Conservation (phyloP, 2,113 vertebrate genomes). For the Amia ocellicauda region DNA sequence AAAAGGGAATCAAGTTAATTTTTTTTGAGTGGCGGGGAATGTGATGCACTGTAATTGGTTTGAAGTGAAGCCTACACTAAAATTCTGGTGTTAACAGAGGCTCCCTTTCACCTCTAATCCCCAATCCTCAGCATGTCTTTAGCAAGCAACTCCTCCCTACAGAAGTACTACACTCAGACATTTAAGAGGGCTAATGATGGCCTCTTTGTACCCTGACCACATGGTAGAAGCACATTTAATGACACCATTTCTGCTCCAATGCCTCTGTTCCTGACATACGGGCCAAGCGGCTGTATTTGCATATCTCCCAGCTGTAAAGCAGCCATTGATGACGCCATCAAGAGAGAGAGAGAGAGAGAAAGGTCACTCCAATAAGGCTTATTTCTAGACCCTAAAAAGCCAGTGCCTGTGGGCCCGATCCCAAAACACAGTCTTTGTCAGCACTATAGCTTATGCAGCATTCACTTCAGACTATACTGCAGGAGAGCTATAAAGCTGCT, state of each 20-base stretch:
- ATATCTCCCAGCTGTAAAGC: background rate
- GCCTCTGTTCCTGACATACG: background rate
- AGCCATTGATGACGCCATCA: background rate
- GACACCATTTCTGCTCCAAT: constrained; percentile 10
- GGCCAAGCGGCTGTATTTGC: background rate
- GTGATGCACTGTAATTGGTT: too few relatives aligned
- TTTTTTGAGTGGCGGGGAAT: too few relatives aligned
- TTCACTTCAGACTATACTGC: constrained; percentile 6
- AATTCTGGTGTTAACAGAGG: too few relatives aligned
- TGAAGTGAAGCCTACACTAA: too few relatives aligned
- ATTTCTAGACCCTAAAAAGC: background rate
- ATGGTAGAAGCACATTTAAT: background rate
- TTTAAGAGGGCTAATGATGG: background rate
- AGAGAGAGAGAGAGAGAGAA: background rate
- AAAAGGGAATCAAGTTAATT: too few relatives aligned
- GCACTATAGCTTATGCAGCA: background rate
- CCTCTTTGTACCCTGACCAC: background rate
- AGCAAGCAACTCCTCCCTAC: background rate
- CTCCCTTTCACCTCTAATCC: too few relatives aligned
- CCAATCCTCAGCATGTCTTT: too few relatives aligned
- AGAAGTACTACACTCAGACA: background rate
- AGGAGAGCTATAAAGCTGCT: constrained; percentile 5
- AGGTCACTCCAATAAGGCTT: background rate
- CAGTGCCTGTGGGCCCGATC: background rate
- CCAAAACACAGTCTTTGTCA: background rate